Base-by-base conservation (phyloP, 2,888 invertebrate genomes). In the Rhimphoctona megacephalus region DNA sequence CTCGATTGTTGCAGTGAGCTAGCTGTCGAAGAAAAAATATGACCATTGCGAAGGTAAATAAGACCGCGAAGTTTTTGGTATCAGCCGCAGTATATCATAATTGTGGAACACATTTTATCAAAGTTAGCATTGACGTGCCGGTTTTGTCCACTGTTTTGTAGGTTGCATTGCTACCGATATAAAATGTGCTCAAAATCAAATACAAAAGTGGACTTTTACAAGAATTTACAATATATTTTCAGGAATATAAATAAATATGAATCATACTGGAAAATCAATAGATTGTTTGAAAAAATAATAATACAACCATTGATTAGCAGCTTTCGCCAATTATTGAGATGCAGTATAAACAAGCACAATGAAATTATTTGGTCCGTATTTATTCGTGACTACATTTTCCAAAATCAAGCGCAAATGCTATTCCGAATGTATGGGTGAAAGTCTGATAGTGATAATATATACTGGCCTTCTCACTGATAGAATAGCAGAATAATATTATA, bases 1-100 rank as follows among this genome's bases (percentile, higher is more conserved):
- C 25, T 30, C 17, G 30, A 17, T 30, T n/a, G 49, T 19, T 49
- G 67, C 6, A 33, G 5, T 69, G 36, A 22, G n/a, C n/a, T 22
- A 39, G 17, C 30, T 30, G 30, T 61, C 61, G 30, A 61, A 61
- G 7, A 7, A 61, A 30, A 61, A 61, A 30, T 61, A 61, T 17
- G 61, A 30, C 61, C 14, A 30, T 61, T 30, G 30, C 61, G 17
- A 30, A 61, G 57, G 57, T 57, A 57, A 57, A 57, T 57, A 57
- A 57, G 61, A 61, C 61, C 30, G 61, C 30, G 61, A 61, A 61
- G 30, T 61, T 61, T 17, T 61, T 61, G 61, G 30, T 61, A 61
- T 61, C 61, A 30, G 61, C 61, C 7, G 30, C 61, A 61, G 30
- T 61, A 61, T 61, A 61, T 61, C 61, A 30, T 30, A 17, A 61